Base-by-base conservation (phyloP, 2,888 invertebrate genomes). In the Tenthredo scrophulariae region DNA sequence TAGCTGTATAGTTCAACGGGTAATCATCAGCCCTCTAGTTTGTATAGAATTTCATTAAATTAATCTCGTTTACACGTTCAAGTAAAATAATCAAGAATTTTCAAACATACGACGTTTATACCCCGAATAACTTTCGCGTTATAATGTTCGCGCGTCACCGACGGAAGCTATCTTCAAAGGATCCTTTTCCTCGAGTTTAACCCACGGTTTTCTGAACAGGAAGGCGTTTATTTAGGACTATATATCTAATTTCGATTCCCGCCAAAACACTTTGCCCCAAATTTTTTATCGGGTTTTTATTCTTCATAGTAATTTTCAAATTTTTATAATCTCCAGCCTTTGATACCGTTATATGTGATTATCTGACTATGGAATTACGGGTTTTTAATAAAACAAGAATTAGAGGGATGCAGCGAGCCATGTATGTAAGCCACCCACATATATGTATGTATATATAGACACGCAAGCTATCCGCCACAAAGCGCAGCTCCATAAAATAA, bases 161-260 rank as follows among this genome's bases (percentile, higher is more conserved):
- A 74, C 74, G 43, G 74, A 74, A 74, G 43, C 74, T 40, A 22
- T 74, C 74, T 74, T 74, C 74, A 43, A 74, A 74, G 74, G 43
- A 43, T 74, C n/a, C 18, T 74, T 74, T 74, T 74, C 74, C 74
- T 40, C 43, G n/a, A n/a, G 22, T n/a, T 43, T 9, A 74, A 37
- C 40, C 10, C 54, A 33, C 37, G 40, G 26, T 22, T 15, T 33
- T 37, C 22, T 7, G 18, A 62, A 29, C 13, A 84, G 77, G 33
- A 65, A 84, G 62, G 33, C 74, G 10, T 54, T 62, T 22, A 54
- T 58, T 54, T 70, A 62, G 33, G 67, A 67, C 67, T 33, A 46
- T 13, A 33, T 33, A 26, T 62, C 26, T 67, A 29, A 67, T 67
- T 33, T 67, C 33, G 6, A 67, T 33, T 67, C 67, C 13, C 26